Conservation (phyloP, 2,113 vertebrate genomes). For the Chamaetylas fuelleborni region DNA sequence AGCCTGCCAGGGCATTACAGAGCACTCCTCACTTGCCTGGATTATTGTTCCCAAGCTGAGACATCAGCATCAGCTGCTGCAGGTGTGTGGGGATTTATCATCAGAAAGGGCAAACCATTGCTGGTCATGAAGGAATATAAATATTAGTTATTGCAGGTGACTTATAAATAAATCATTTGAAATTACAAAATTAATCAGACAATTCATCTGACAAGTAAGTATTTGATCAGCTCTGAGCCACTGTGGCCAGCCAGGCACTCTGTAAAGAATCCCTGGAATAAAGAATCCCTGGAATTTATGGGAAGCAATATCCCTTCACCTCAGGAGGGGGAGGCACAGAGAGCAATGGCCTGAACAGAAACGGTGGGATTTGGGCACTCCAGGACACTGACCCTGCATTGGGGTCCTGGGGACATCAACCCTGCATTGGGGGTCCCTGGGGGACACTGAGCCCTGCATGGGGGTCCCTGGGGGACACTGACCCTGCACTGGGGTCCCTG, state of each 20-base stretch:
- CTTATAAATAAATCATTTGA: conserved; percentile 32
- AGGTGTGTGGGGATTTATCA: background rate
- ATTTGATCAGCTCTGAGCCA: background rate
- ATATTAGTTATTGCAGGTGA: conserved; percentile 36
- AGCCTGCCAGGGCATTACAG: background rate
- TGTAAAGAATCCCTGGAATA: background rate
- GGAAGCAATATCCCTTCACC: background rate
- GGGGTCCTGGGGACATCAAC: too few relatives aligned
- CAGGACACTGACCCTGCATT: background rate
- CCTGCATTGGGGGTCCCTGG: background rate
- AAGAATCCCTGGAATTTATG: background rate
- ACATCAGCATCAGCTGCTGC: background rate
- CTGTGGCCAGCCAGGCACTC: background rate
- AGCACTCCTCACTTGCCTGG: background rate
- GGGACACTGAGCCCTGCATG: too few relatives aligned
- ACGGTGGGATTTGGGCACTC: rapidly evolving
- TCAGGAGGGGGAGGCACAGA: background rate
- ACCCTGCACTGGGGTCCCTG: too few relatives aligned
- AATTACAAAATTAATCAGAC: conserved; percentile 23
- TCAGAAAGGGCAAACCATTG: background rate
- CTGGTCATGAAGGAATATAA: conserved; percentile 1
- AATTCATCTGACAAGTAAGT: background rate
- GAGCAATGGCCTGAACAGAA: background rate
- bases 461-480: too few relatives aligned
- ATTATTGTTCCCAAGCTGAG: background rate